phyloP scores from a whole-genome alignment of 2,888 invertebrate species.

The Tridacna crocea region DNA sequence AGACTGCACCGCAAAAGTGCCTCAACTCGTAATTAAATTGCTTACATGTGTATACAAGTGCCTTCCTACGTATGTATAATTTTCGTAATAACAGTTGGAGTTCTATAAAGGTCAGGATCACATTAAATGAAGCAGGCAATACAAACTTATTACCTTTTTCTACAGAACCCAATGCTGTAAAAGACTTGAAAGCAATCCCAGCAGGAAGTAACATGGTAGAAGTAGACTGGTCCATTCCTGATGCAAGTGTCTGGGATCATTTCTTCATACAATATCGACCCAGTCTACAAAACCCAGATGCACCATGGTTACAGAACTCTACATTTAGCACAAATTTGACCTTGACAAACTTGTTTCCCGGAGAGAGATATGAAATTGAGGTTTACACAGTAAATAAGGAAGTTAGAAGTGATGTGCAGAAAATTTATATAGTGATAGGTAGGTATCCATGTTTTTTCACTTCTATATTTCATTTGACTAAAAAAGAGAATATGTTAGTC shows the following conservation, averaged over 20 bases:
- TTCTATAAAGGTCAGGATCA: no score
- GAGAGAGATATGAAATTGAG: conserved; percentile 72
- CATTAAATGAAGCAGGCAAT: no score
- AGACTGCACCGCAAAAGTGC: no score
- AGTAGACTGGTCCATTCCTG: conserved; percentile 66
- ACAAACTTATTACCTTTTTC: background rate
- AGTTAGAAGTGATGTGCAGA: conserved; percentile 59
- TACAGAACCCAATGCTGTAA: conserved; percentile 70
- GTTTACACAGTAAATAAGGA: conserved; percentile 68
- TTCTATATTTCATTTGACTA: no score
- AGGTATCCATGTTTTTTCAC: no score
- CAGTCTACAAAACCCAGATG: conserved; percentile 55
- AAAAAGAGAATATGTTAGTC: no score
- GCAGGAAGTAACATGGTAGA: conserved; percentile 45
- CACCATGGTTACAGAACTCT: conserved; percentile 62
- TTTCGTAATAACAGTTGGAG: no score
- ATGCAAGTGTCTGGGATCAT: conserved; percentile 62
- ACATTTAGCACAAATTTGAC: conserved; percentile 47
- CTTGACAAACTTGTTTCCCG: conserved; percentile 68
- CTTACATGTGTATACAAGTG: no score
- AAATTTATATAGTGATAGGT: conserved; percentile 35
- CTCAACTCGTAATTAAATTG: no score
- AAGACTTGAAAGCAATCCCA: conserved; percentile 55
- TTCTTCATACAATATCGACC: conserved; percentile 68
- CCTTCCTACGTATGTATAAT: no score